Evolutionary conservation across 2,113 vertebrate genomes (phyloP).

Genomic region (Lycaon pictus): DNA sequence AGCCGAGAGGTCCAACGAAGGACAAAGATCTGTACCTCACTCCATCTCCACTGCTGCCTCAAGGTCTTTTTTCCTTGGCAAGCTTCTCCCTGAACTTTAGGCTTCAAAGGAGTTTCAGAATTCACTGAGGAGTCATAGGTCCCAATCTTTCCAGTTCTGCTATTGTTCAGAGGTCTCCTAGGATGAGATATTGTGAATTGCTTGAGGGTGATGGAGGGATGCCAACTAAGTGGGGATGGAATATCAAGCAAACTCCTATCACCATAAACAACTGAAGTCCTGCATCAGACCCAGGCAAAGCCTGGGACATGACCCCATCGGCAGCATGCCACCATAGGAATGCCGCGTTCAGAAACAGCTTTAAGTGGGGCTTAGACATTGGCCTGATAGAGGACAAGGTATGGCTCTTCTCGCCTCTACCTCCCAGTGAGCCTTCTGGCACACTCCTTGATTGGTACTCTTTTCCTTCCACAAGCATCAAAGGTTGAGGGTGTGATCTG

Average conservation of each 20-base stretch:
- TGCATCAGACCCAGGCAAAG: neutral
- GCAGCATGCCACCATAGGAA: neutral
- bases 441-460: neutral
- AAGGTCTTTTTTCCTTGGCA: neutral
- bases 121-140: neutral
- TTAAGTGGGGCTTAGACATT: neutral
- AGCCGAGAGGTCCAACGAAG: neutral
- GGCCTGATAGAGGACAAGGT: neutral
- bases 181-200: slow-evolving; percentile 27
- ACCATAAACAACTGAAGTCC: neutral
- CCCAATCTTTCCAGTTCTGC: neutral
- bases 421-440: neutral
- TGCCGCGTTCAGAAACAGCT: neutral
- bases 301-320: neutral
- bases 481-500: neutral
- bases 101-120: neutral
- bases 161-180: neutral
- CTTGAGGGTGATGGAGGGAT: neutral
- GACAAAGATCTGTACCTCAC: neutral
- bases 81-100: neutral
- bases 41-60: neutral
- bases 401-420: neutral
- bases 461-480: neutral
- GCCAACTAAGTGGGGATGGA: neutral
- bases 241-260: neutral